A percentile compares a stretch with the other conserved stretches of the same genome.
phyloP scores from a whole-genome alignment of 2,888 invertebrate genomes.

The Erpobdella octoculata region DNA sequence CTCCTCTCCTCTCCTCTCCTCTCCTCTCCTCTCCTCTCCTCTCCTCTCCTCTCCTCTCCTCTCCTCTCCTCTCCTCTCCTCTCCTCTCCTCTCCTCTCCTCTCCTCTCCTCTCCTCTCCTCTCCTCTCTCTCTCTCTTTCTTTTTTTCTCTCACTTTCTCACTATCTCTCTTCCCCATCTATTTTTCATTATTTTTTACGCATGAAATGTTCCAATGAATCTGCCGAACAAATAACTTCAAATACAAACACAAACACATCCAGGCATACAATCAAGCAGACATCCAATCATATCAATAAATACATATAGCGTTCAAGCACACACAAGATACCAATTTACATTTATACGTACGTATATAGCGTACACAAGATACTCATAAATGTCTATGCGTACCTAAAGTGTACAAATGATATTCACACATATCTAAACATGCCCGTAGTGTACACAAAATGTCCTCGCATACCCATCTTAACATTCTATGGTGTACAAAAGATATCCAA shows the following conservation, averaged over 20 bases:
- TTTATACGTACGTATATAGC: no score
- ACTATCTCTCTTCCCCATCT: background rate
- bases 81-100: background rate
- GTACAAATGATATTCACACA: no score
- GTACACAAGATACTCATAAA: no score
- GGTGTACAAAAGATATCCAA: no score
- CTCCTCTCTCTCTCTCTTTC: background rate
- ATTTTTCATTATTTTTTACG: no score
- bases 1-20: background rate
- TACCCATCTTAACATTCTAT: no score
- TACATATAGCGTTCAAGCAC: background rate
- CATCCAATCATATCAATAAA: background rate
- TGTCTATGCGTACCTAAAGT: no score
- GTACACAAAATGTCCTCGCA: no score
- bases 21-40: background rate
- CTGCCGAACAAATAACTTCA: no score
- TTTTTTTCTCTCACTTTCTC: no score
- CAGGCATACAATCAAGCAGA: background rate
- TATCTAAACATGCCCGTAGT: no score
- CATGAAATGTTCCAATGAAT: no score
- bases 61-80: background rate
- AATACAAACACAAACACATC: background rate
- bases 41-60: background rate
- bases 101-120: background rate
- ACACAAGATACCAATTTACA: background rate